Base-by-base conservation (phyloP, 2,888 invertebrate species). In the Cotesia congregata region DNA sequence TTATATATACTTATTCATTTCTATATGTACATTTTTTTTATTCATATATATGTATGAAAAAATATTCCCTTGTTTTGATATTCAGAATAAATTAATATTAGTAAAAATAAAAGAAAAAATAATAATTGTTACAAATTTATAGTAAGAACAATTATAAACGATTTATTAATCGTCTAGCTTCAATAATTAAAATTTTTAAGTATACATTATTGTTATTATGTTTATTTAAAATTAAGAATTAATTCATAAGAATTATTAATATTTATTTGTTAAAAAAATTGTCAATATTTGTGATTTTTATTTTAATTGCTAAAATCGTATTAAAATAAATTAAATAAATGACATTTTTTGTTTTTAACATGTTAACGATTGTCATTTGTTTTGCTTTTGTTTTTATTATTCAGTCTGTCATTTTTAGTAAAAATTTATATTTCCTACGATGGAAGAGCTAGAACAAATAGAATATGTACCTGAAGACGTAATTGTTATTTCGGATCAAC, bases 31-130 rank as follows among this genome's bases (percentile, higher is more conserved):
- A 9, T 12, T 7, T 12, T 50, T 3, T 50, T 12, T 50, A 73
- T 65, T 40, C 30, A 6, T 15, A 15, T 50, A 39, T 59, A 5
- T 12, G 9, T 15, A 67, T 6, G 60, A 6, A 7, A 38, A 61
- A 82, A 84, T 79, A 77, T 85, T 86, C 87, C 86, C 86, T 86
- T 85, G 85, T 87, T 87, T 85, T 82, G 83, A 83, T 84, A 86
- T 84, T 83, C 80, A 80, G 84, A 30, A 84, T 83, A 62, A n/a
- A 62, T 82, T 80, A 84, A 83, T 83, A 84, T 82, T 86, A 87
- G 85, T 85, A 85, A 85, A 88, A 86, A 17, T 17, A 17, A 83
- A 82, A 82, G n/a, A n/a, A 61, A 75, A 61, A 74, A 17, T 38
- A 64, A 67, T 38, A 76, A 76, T 61, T 69, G 77, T 77, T 65